Evolutionary conservation across 1,140 invertebrate species (phyloP), one percentile per base, ranked within the genome.

Genomic region (Planococcus citri): DNA sequence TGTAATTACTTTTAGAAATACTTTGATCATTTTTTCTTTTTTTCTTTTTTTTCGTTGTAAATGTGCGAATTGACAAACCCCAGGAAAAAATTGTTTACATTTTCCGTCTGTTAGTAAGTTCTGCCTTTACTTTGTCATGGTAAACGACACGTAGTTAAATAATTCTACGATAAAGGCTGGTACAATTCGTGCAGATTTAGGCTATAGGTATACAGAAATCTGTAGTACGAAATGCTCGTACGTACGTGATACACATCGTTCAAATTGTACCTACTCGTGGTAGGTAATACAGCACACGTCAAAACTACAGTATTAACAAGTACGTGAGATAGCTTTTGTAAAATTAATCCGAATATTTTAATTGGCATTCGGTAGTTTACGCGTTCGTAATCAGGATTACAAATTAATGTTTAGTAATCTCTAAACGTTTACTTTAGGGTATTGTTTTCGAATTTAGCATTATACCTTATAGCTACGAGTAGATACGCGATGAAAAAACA

Each of bases 1-100:
- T 20, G 17, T 51, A 51, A 51, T 51, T 51, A 51, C 41, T 51
- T 51, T 51, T 51, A n/a, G 3, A 51, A 51, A 51, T 20, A 20
- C 41, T 51, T 51, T 51, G 41, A 51, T 51, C 41, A 51, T 51
- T 51, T 51, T 51, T n/a, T n/a, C n/a, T n/a, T n/a, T n/a, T n/a
- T n/a, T n/a, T n/a, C n/a, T n/a, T n/a, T n/a, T n/a, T n/a, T n/a
- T 33, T 33, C 29, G 29, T 14, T 20, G 6, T 17, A 20, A 51
- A 51, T 51, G 41, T n/a, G 17, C 41, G 17, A 51, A 51, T 51
- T 17, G 41, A 51, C 41, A 51, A 51, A 51, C 10, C 41, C 10
- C 12, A 51, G 41, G 33, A 37, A 51, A 51, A 51, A 17, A 17
- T 51, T 51, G 41, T 51, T 51, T 51, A 51, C 10, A 17, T 14